phyloP scores from a whole-genome alignment of 2,797 vertebrate genomes.

The Oreochromis mossambicus region DNA sequence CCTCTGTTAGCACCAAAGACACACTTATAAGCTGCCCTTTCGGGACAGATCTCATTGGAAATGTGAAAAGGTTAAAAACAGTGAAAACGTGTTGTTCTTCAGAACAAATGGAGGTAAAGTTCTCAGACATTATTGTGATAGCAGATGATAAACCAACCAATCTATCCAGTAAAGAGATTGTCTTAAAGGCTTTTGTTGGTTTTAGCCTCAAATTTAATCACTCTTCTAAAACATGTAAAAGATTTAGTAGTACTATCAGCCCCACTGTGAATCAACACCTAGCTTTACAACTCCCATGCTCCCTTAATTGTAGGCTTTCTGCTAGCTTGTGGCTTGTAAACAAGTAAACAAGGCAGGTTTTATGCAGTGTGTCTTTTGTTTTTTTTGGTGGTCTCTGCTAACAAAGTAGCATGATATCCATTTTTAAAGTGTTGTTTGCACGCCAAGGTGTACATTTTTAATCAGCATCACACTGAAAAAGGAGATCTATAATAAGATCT shows the following conservation, averaged over 20 bases:
- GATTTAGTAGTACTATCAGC: background rate
- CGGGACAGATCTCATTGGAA: background rate
- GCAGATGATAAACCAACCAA: background rate
- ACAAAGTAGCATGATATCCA: background rate
- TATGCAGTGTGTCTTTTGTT: background rate
- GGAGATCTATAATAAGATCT: background rate
- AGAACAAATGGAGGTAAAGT: background rate
- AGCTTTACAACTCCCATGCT: background rate
- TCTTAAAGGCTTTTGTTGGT: background rate
- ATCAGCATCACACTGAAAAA: background rate
- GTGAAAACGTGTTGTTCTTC: background rate
- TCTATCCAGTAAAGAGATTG: background rate
- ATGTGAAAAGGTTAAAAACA: background rate
- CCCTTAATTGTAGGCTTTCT: background rate
- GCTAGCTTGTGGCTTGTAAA: background rate
- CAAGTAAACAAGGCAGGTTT: background rate
- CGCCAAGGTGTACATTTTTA: background rate
- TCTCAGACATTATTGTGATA: background rate
- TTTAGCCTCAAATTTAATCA: background rate
- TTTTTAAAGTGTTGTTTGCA: background rate
- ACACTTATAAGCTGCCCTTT: background rate
- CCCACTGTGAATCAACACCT: background rate
- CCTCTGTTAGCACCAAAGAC: background rate
- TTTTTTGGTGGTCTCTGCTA: background rate
- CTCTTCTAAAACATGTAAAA: background rate